Base-by-base conservation (phyloP, 2,797 vertebrate genomes). In the Fundulus diaphanus region DNA sequence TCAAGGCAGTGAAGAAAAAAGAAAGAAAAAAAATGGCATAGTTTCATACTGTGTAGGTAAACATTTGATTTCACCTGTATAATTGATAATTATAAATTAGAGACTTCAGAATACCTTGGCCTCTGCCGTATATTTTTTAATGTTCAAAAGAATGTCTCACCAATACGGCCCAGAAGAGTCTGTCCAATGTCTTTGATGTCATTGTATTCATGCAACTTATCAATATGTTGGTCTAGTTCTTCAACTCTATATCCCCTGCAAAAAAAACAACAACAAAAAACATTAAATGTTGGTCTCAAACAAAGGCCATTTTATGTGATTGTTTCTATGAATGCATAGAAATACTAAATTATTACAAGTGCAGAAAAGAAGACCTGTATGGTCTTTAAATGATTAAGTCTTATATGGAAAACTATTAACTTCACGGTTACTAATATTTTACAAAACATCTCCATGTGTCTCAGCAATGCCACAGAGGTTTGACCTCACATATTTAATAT, bases 161-260 rank as follows among this genome's bases (percentile, higher is more conserved):
- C 98, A 49, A 99, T 89, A 72, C 91, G 97, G 27, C 98, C 98
- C 57, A 99, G 92, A 40, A 99, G 95, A 85, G 96, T 96, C 90
- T 99, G 98, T 65, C 96, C 97, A 7, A 94, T 93, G 78, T 99
- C 98, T 93, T 99, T 99, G 76, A 99, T 95, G 85, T 99, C 97
- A 15, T 99, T 99, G 80, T 99, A 99, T 85, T 99, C 96, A 0
- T 99, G 98, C 72, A 99, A 94, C 83, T 95, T 93, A 78, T 96
- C 88, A 75, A 99, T 98, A 82, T 98, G 97, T 82, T 88, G 86
- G 44, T 97, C 96, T 86, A 99, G 78, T 80, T 99, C 98, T 51
- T 95, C 92, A 72, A 96, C 91, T 76, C 82, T 93, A 88, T 94
- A 96, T 71, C 98, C 98, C 79, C 98, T 99, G 87, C 3, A 86